Evolutionary conservation across 2,888 invertebrate species (phyloP), one percentile per base, ranked within the genome.

Genomic region (Yponomeuta plumbellus): DNA sequence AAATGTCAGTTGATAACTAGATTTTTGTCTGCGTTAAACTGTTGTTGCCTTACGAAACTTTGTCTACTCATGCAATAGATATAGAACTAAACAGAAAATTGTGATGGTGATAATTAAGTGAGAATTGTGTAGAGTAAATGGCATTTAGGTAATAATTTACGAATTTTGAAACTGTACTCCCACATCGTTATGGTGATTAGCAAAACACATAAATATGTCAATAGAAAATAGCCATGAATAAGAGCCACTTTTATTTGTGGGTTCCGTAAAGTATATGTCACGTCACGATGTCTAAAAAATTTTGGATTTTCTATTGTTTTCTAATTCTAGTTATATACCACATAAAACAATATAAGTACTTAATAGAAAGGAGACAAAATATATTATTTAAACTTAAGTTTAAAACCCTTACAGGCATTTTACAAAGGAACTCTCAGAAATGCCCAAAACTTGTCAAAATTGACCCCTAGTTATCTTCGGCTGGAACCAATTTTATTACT

Each of bases 401-500:
- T 3, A 13, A 39, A 52, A 52, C 3, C 17, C 17, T 52, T 52
- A 52, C 44, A 13, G 17, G 17, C 3, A 17, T 52, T 52, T 52
- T 17, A 52, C 44, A 17, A 17, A 52, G 6, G 61, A 61, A 61
- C 66, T 8, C 52, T 34, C 75, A 76, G 82, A 83, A 81, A 80
- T 70, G 72, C 69, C 13, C 10, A 71, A 70, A 74, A 71, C 76
- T 78, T 83, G 80, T 72, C 73, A 83, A 85, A 81, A 77, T 84
- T 87, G 88, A 86, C 87, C 90, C 89, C 83, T 85, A 76, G 82
- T 81, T 76, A 76, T 71, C 71, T 76, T 72, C 61, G 70, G 70
- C 78, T 83, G 86, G 79, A 81, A 84, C 88, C 67, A 88, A 90
- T 89, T 86, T 80, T 81, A 81, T 84, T 76, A 79, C 86, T 80